These are phyloP conservation scores for Adelosebastes latens DNA, from an alignment of 2,797 vertebrate genomes.

Conservation along the genomic window DNA sequence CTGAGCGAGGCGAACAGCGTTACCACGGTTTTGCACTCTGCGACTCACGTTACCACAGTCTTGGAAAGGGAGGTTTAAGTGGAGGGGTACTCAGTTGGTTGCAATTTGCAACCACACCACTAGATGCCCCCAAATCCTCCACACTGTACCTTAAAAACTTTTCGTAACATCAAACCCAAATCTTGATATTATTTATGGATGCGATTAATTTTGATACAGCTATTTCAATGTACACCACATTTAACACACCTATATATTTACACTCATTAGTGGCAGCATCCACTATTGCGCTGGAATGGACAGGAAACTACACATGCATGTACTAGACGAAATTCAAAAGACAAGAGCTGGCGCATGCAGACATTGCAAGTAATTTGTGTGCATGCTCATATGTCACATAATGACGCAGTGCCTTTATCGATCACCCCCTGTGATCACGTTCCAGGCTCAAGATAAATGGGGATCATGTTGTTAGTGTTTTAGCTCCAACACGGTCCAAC, in stretches of 20 bases:
- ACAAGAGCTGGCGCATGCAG: background rate
- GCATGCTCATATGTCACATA: background rate
- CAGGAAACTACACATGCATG: background rate
- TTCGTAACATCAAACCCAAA: background rate
- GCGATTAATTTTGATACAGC: background rate
- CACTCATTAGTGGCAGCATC: background rate
- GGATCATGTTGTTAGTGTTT: background rate
- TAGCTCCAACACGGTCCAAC: background rate
- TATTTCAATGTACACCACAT: background rate
- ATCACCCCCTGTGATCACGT: accelerated
- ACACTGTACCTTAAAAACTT: too few species aligned
- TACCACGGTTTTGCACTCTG: too few species aligned
- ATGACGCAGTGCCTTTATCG: background rate
- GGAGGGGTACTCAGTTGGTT: too few species aligned
- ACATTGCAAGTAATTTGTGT: background rate
- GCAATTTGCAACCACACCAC: too few species aligned
- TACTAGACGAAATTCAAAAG: background rate
- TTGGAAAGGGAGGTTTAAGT: too few species aligned
- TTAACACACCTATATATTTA: background rate
- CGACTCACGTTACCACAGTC: too few species aligned
- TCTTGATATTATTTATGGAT: background rate
- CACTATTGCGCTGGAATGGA: background rate
- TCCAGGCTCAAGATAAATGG: background rate
- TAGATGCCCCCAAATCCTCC: too few species aligned
- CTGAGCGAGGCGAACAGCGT: too few species aligned